A percentile compares a stretch with the other conserved stretches of the same genome.
These are phyloP conservation scores for Chrysodeixis includens DNA, from an alignment of 2,888 invertebrate species.

Conservation along the genomic window DNA sequence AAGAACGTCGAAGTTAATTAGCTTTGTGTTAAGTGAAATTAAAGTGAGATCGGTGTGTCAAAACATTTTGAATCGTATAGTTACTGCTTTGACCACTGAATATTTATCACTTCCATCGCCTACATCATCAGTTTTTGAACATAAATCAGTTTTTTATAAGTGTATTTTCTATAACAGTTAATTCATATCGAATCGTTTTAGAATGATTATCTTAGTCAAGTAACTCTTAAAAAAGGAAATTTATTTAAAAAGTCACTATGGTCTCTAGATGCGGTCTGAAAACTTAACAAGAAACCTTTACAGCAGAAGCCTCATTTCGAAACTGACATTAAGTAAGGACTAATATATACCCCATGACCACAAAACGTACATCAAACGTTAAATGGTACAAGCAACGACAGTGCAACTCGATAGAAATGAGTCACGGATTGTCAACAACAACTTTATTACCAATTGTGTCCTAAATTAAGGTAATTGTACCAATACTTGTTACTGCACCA, in stretches of 20 bases:
- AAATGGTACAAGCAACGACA: background rate
- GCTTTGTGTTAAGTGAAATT: slow-evolving; percentile 1
- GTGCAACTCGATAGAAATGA: background rate
- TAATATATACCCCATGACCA: background rate
- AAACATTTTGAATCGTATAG: background rate
- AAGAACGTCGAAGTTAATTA: slow-evolving; percentile 17
- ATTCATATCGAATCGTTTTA: too few species aligned
- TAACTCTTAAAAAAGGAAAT: too few species aligned
- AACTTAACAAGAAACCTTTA: too few species aligned
- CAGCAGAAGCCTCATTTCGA: background rate
- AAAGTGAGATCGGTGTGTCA: background rate
- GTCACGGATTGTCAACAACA: slow-evolving; percentile 1
- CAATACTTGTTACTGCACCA: too few species aligned
- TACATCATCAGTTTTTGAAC: background rate
- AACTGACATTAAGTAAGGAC: background rate
- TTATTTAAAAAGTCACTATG: too few species aligned
- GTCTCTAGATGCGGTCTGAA: too few species aligned
- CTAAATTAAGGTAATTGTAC: background rate
- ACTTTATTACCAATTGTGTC: background rate
- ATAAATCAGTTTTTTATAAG: too few species aligned
- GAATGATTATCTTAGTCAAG: too few species aligned
- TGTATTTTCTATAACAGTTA: too few species aligned
- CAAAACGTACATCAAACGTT: background rate
- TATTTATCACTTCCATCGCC: background rate
- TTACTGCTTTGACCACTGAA: background rate